Evolutionary conservation across 2,888 invertebrate genomes (phyloP).

Genomic region (Hoplodrina blanda): DNA sequence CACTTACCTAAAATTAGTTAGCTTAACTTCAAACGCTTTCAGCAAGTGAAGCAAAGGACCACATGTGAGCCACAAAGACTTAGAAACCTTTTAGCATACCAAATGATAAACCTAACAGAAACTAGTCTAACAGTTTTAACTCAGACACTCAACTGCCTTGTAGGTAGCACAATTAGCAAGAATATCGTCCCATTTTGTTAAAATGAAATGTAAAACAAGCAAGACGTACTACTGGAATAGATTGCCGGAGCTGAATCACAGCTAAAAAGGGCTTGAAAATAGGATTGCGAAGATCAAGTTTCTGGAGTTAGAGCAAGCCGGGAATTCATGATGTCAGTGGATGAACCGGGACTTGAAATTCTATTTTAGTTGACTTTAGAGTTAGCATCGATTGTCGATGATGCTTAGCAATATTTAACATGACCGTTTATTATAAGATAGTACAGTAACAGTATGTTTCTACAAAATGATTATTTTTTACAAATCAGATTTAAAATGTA

Average conservation of each 20-base stretch:
- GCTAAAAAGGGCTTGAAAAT: constrained; percentile 37
- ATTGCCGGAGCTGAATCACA: constrained; percentile 30
- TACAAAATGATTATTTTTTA: background rate
- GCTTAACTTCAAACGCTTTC: background rate
- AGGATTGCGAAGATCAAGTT: constrained; percentile 44
- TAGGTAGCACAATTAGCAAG: constrained; percentile 33
- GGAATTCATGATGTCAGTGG: constrained; percentile 43
- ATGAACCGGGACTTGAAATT: constrained; percentile 9
- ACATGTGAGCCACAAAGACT: constrained; percentile 2
- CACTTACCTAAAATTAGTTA: background rate
- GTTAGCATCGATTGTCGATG: background rate
- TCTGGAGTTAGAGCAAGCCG: constrained; percentile 36
- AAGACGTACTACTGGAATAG: constrained; percentile 11
- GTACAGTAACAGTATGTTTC: background rate
- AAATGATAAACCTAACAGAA: constrained; percentile 10
- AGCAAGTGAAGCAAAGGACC: background rate
- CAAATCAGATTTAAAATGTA: constrained; percentile 1
- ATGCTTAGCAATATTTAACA: background rate
- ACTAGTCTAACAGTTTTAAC: background rate
- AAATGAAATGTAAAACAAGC: constrained; percentile 18
- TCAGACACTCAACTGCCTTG: background rate
- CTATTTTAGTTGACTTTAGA: constrained; percentile 34
- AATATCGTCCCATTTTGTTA: background rate
- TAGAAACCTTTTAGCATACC: constrained; percentile 8
- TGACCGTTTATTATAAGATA: background rate